These are phyloP conservation scores for Drosophila picticornis DNA, from an alignment of 2,888 invertebrate species.

Conservation along the genomic window DNA sequence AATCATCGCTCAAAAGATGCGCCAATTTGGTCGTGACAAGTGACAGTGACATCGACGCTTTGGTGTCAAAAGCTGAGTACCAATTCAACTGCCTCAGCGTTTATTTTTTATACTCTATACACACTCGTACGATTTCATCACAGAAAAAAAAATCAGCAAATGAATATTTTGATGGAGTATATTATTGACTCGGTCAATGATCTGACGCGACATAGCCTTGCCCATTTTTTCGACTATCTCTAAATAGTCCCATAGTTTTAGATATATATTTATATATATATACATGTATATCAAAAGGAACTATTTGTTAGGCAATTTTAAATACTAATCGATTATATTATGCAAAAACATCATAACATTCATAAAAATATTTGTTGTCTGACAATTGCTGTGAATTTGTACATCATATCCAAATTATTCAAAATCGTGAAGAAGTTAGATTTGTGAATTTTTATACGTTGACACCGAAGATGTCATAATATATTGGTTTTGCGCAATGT, in stretches of 20 bases:
- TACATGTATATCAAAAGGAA: not conserved
- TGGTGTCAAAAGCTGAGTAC: slow-evolving; percentile 57
- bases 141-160: not conserved
- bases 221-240: not conserved
- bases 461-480: too few relatives aligned
- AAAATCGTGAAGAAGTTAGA: not conserved
- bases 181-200: not conserved
- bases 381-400: not conserved
- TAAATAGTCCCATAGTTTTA: not conserved
- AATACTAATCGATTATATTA: not conserved
- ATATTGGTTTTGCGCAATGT: too few relatives aligned
- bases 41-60: slow-evolving; percentile 71
- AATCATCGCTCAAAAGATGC: slow-evolving; percentile 76
- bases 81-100: slow-evolving; percentile 39
- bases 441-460: not conserved
- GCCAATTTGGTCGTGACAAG: slow-evolving; percentile 74
- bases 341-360: not conserved
- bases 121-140: not conserved
- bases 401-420: not conserved
- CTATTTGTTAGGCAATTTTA: not conserved
- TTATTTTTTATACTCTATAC: slow-evolving; percentile 21
- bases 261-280: not conserved
- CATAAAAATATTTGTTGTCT: not conserved
- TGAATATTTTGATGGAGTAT: too few relatives aligned
- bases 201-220: not conserved